A percentile compares a stretch with the other conserved stretches of the same genome.
Conservation (phyloP, 1,140 invertebrate species). For the Phenacoccus solenopsis region DNA sequence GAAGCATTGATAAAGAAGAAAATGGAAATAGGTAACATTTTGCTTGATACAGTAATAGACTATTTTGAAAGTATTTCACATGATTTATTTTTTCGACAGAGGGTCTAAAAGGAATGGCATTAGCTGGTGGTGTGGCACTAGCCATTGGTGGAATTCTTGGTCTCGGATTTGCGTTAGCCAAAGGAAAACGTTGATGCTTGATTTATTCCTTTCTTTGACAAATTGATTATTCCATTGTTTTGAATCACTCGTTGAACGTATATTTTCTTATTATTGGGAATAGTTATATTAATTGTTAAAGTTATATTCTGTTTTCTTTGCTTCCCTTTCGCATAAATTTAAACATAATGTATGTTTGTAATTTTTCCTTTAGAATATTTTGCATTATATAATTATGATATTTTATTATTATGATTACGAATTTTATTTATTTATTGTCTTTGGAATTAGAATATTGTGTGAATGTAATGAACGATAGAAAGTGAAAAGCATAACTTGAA, state of each 20-base stretch:
- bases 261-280: not conserved
- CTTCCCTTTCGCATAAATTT: not conserved
- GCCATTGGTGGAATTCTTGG: conserved; percentile 67
- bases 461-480: too few relatives aligned
- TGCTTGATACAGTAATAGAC: conserved; percentile 15
- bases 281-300: not conserved
- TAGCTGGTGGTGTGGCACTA: conserved; percentile 66
- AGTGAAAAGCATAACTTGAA: too few relatives aligned
- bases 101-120: conserved; percentile 72
- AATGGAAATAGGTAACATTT: conserved; percentile 60
- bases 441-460: too few relatives aligned
- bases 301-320: not conserved
- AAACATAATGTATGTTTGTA: not conserved
- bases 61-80: conserved; percentile 21
- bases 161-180: conserved; percentile 61
- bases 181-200: conserved; percentile 36
- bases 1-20: conserved; percentile 70
- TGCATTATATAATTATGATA: too few relatives aligned
- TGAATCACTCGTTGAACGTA: not conserved
- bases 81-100: conserved; percentile 41
- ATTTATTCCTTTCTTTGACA: not conserved
- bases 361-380: too few relatives aligned
- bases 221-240: not conserved
- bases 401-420: too few relatives aligned
- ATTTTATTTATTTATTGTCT: too few relatives aligned